Evolutionary conservation across 2,888 invertebrate genomes (phyloP), one percentile per base, ranked within the genome.

Genomic region (Ophion obscuratus): DNA sequence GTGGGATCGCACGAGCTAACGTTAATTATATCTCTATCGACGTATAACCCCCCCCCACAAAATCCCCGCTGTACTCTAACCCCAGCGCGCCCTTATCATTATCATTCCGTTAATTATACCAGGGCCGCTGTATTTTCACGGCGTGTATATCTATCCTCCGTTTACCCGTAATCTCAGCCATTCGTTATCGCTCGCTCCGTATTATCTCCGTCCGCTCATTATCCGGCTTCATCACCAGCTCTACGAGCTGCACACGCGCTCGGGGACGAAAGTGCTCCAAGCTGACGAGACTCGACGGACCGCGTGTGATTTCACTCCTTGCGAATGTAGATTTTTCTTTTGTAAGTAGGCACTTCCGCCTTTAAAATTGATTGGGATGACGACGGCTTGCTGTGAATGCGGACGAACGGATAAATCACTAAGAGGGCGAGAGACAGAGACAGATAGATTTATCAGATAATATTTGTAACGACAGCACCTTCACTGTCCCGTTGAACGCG

Each of bases 21-120:
- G 91, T 93, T 93, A 93, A 93, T 93, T 93, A 93, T 92, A 93
- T 92, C 91, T 90, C 92, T 93, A 92, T 93, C 93, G 90, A 89
- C 88, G 90, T 90, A 89, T 90, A 14, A 14, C 3, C 53, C 17
- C 14, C 53, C 5, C 53, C 84, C 73, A 71, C 73, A 71, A 61
- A 74, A 75, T 83, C 81, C 64, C 61, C 70, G 59, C 67, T 74
- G 68, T 71, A 67, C 78, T 77, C 67, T 80, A 75, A 81, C 84
- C 75, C 53, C 14, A 17, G 4, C 27, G 64, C 77, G 66, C 87
- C 88, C 88, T 90, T 90, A 90, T 92, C 92, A 92, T 92, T 93
- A 93, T 93, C 92, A 93, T 93, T 92, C 90, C 89, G 89, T 91
- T 92, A 93, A 93, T 93, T 93, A 74, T 67, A 93, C 91, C 91